These are phyloP conservation scores for Thryonomys swinderianus DNA, from an alignment of 2,113 vertebrate species.

Conservation along the genomic window DNA sequence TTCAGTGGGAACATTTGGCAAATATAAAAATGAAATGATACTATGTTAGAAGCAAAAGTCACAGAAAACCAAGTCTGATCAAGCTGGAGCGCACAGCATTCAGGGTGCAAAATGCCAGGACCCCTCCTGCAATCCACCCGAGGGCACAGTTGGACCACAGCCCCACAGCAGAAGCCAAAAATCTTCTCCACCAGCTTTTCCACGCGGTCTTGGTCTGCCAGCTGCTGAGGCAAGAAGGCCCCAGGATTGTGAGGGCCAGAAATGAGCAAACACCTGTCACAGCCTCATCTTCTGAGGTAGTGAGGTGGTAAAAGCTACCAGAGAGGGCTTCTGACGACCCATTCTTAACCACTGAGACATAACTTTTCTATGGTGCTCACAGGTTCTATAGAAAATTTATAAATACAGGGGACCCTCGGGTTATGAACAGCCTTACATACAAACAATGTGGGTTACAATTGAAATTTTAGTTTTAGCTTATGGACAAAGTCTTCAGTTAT, in stretches of 20 bases:
- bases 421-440: no score
- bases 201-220: background rate
- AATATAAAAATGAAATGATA: conserved; percentile 26
- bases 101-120: background rate
- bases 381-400: background rate
- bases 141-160: background rate
- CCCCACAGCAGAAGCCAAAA: background rate
- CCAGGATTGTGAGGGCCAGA: background rate
- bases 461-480: no score
- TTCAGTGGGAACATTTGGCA: background rate
- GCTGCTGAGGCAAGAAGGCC: background rate
- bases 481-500: no score
- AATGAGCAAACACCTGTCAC: background rate
- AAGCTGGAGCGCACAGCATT: background rate
- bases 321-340: background rate
- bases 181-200: background rate
- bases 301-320: background rate
- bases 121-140: background rate
- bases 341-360: background rate
- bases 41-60: conserved; percentile 54
- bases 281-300: background rate
- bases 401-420: background rate
- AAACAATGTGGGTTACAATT: no score
- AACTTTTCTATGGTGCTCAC: background rate
- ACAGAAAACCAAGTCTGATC: background rate